Base-by-base conservation (phyloP, 2,113 vertebrate genomes). In the Acrocephalus arundinaceus region DNA sequence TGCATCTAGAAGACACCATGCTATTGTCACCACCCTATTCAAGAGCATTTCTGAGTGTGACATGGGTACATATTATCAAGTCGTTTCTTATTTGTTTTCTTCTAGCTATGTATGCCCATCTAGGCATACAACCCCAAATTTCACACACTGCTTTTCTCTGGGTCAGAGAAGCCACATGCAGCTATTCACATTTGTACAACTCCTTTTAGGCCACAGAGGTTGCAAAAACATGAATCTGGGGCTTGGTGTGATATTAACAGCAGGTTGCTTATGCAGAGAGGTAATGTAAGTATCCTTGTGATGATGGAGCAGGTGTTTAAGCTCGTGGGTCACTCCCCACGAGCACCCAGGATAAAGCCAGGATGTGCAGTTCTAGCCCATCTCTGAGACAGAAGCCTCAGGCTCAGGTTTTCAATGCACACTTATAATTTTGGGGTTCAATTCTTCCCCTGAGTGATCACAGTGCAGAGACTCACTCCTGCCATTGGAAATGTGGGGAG, bases 381-480 rank as follows among this genome's bases (percentile, higher is more conserved):
- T 30, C 1, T 2, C 39, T 65, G 54, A 66, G 48, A 62, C 46
- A 85, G n/a, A 27, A 1, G 0, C 46, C 39, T 90, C 4, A 2
- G 30, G 28, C 63, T 92, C 46, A 75, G 1, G 1, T 24, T 82
- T 57, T 59, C 13, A 83, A 54, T 30, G 63, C n/a, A 73, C 9
- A 11, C 19, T 57, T 24, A 2, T 9, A 66, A 89, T 65, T 80
- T 43, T 4, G 2, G 70, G 87, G 54, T 35, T 45, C 41, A 91
- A 58, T 63, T 83, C n/a, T 66, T 79, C 13, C 7, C 2, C 25
- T 57, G 22, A 54, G 25, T 0, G 1, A 45, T 25, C 5, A 7
- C 3, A 7, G 33, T 1, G 1, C n/a, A 45, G 12, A 20, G 51
- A 22, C 14, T 91, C 5, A 0, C 39, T 75, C n/a, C 16, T 0